These are phyloP conservation scores for Drosophila macrospina DNA, from an alignment of 2,888 invertebrate species.

Conservation along the genomic window DNA sequence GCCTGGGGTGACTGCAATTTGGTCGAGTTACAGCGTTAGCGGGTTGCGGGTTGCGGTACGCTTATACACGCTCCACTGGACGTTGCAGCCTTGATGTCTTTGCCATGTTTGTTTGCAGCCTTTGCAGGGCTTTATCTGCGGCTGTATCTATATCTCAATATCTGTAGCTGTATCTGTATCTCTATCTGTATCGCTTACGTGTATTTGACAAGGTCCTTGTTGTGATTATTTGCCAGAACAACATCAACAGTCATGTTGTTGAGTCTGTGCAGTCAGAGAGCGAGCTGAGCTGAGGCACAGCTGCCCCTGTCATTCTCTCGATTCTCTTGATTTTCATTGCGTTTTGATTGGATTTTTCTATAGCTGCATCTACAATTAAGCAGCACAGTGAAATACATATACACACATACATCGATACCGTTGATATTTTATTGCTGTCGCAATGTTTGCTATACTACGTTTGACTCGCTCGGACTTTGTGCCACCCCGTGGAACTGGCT, in stretches of 20 bases:
- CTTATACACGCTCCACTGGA: conserved; percentile 64
- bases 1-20: conserved; percentile 62
- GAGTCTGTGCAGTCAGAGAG: background rate
- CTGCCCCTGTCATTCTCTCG: conserved; percentile 38
- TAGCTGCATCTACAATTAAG: conserved; percentile 75
- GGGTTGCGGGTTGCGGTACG: conserved; percentile 26
- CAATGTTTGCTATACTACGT: conserved; percentile 80
- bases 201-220: conserved; percentile 74
- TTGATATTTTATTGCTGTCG: conserved; percentile 77
- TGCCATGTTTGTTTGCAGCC: conserved; percentile 50
- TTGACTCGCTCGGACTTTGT: conserved; percentile 54
- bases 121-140: conserved; percentile 58
- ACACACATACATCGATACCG: too few species aligned
- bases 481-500: conserved; percentile 41
- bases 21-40: conserved; percentile 42
- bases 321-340: conserved; percentile 66
- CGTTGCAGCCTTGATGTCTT: conserved; percentile 59
- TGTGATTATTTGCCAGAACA: conserved; percentile 77
- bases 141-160: conserved; percentile 56
- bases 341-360: conserved; percentile 79
- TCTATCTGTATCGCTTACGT: conserved; percentile 66
- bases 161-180: conserved; percentile 32
- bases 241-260: conserved; percentile 66
- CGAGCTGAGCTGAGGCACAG: conserved; percentile 31
- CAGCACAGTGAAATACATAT: conserved; percentile 8